These are phyloP conservation scores for Dryoscopus gambensis DNA, from an alignment of 2,113 vertebrate species.

Conservation along the genomic window DNA sequence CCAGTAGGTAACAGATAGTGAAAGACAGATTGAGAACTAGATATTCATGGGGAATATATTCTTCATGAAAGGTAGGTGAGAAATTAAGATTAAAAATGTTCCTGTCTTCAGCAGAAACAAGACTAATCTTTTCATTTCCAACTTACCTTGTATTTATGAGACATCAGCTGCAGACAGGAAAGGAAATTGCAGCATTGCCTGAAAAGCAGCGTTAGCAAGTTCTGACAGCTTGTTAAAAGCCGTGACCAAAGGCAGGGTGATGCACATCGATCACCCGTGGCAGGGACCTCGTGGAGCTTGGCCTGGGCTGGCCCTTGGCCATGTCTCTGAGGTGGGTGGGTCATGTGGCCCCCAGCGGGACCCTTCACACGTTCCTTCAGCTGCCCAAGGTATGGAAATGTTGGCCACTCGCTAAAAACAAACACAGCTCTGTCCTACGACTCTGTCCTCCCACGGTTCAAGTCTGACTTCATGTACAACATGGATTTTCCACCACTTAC, in stretches of 20 bases:
- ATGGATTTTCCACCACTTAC: background rate
- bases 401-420: background rate
- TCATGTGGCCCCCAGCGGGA: background rate
- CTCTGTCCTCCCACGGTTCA: background rate
- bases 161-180: background rate
- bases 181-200: slow-evolving; percentile 6
- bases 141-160: slow-evolving; percentile 39
- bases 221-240: slow-evolving; percentile 38
- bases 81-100: slow-evolving; percentile 36
- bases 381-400: background rate
- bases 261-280: background rate
- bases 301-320: background rate
- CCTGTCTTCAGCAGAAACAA: background rate
- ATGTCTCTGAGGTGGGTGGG: background rate
- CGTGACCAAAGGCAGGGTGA: background rate
- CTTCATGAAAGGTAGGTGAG: background rate
- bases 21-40: background rate
- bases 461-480: background rate
- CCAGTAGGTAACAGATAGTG: background rate
- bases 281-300: background rate
- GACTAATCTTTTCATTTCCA: slow-evolving; percentile 11
- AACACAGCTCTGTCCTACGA: fast-evolving
- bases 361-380: background rate
- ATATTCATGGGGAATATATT: background rate
- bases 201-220: background rate